phyloP scores from a whole-genome alignment of 2,888 invertebrate species.

The Itoplectis maculator region DNA sequence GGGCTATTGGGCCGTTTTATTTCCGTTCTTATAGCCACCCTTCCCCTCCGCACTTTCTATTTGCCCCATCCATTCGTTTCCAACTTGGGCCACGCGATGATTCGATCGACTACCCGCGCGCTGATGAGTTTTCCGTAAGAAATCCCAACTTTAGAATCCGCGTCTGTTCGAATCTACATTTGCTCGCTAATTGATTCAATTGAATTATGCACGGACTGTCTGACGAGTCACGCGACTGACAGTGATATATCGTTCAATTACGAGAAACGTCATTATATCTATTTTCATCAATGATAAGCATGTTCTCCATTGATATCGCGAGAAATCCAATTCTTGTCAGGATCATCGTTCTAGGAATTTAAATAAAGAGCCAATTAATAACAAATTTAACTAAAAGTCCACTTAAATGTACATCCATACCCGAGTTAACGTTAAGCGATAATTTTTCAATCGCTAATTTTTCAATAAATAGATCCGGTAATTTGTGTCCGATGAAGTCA shows the following conservation, averaged over 20 bases:
- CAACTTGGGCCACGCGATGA: constrained; percentile 44
- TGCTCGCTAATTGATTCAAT: not conserved
- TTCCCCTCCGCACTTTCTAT: constrained; percentile 14
- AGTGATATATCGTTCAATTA: not conserved
- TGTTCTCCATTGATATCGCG: too few species aligned
- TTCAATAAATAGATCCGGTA: too few species aligned
- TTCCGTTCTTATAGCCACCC: constrained; percentile 42
- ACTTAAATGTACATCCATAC: too few species aligned
- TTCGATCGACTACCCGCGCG: constrained; percentile 21
- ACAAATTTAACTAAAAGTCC: too few species aligned
- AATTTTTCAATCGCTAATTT: too few species aligned
- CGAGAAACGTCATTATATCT: not conserved
- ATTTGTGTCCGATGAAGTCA: too few species aligned
- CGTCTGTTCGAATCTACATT: not conserved
- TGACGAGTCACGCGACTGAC: not conserved
- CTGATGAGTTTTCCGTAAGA: constrained; percentile 13
- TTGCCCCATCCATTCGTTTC: constrained; percentile 58
- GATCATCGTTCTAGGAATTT: not conserved
- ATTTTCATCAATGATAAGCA: not conserved
- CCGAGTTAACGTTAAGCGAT: too few species aligned
- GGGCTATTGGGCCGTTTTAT: constrained; percentile 71
- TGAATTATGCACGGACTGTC: not conserved
- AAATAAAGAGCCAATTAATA: not conserved
- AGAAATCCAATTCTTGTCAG: too few species aligned
- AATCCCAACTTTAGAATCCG: not conserved